Evolutionary conservation across 1,140 invertebrate species (phyloP).

Genomic region (Ridgeia piscesae): DNA sequence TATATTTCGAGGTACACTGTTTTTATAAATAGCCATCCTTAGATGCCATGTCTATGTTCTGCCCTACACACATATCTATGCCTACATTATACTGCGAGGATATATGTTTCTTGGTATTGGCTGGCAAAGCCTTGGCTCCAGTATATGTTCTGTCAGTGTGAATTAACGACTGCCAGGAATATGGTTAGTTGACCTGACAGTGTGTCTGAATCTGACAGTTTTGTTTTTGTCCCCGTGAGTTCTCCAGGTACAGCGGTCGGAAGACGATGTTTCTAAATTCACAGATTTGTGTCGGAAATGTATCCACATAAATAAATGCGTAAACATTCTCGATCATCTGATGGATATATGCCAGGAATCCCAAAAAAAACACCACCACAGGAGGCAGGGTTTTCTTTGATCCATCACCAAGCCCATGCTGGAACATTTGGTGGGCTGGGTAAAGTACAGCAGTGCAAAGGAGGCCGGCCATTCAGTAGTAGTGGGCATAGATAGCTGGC

Average conservation of each 20-base stretch:
- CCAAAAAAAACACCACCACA: not conserved
- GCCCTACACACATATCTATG: too few species aligned
- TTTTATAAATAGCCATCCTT: not conserved
- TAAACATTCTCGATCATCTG: not conserved
- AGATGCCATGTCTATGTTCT: not conserved
- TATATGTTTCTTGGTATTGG: not conserved
- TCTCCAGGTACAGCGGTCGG: not conserved
- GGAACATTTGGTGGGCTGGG: not conserved
- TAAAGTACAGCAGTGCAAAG: not conserved
- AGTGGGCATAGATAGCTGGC: not conserved
- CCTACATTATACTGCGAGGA: not conserved
- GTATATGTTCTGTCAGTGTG: not conserved
- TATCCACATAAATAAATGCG: not conserved
- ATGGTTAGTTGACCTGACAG: not conserved
- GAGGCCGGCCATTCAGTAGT: not conserved
- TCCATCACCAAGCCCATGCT: too few species aligned
- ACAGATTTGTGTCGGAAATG: not conserved
- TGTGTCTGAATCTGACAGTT: not conserved
- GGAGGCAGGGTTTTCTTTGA: not conserved
- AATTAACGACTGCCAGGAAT: not conserved
- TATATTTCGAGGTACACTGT: not conserved
- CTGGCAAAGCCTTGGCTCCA: not conserved
- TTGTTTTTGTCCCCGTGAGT: not conserved
- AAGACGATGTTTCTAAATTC: not conserved
- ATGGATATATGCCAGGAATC: not conserved